Evolutionary conservation across 92 coral and sea anemone species (phyloP), one percentile per base, ranked within the genome.

Genomic region (Siderastrea siderea): DNA sequence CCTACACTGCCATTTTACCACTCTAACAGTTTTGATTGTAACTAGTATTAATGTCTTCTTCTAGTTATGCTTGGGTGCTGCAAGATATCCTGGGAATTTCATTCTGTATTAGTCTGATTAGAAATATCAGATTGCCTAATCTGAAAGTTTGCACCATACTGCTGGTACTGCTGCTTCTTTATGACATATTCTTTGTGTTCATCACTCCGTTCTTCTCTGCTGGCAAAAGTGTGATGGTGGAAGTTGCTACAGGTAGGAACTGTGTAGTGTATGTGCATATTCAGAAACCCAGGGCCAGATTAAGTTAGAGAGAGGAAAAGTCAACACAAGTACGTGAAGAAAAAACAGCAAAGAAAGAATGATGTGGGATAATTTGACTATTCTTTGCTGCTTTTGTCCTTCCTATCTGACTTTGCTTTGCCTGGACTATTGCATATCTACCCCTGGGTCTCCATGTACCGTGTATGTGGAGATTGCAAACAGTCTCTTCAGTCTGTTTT

Each of bases 181-280:
- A 98, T 57, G 99, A 98, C 85, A 95, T 96, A 15, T 98, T 98
- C 93, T 98, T 98, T 85, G 99, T 98, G 70, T 98, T 95, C 83
- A 96, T 98, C 74, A 98, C 99, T 11, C 99, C 99, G 3, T 86
- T 98, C 72, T 98, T 98, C 87, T 95, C 99, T 57, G 99, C 99
- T 50, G 98, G 97, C 60, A 92, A 98, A 82, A 98, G 99, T 81
- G 94, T 98, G 61, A 98, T 98, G 99, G 98, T 98, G 45, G 96
- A 98, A 82, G 99, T 98, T 78, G 99, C 99, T 0, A 98, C 99
- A 79, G 99, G 99, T 98, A 82, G 75, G 89, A 17, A 7, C 50
- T 38, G 46, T 4, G 1, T 38, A 10, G 4, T 26, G 16, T 26
- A 26, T 67, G 14, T 17, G 4, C 6, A 19, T 5, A 14, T 60